Evolutionary conservation across 1,140 invertebrate species (phyloP).

Genomic region (Anastrepha obliqua): DNA sequence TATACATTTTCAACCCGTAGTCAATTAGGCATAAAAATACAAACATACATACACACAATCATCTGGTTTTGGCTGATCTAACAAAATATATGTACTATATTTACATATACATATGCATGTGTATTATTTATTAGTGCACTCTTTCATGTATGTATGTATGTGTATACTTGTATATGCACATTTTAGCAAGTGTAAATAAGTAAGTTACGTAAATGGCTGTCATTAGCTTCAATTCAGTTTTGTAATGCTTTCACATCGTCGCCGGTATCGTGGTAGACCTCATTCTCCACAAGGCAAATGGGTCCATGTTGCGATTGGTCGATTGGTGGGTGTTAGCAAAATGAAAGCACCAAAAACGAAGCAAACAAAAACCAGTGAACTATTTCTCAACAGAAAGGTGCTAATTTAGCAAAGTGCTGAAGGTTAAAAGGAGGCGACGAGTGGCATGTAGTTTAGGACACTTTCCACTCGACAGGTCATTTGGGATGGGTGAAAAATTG

Average conservation of each 20-base stretch:
- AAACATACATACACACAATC: background rate
- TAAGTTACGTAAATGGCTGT: constrained; percentile 51
- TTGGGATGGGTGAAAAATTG: constrained; percentile 8
- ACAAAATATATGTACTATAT: background rate
- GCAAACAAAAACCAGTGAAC: constrained; percentile 30
- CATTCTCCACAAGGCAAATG: constrained; percentile 30
- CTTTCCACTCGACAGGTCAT: background rate
- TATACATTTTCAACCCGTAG: constrained; percentile 3
- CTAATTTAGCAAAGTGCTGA: constrained; percentile 48
- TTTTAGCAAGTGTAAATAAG: constrained; percentile 45
- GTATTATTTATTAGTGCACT: background rate
- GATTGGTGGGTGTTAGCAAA: background rate
- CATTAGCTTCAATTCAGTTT: constrained; percentile 52
- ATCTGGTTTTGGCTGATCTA: too few species aligned
- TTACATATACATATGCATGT: background rate
- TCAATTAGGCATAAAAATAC: background rate
- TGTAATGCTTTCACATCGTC: constrained; percentile 25
- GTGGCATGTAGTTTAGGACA: background rate
- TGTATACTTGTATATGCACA: background rate
- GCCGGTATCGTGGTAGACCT: constrained; percentile 43
- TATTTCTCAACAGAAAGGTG: constrained; percentile 45
- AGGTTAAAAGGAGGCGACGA: constrained; percentile 3
- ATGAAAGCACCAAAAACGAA: constrained; percentile 16
- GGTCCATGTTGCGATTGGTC: constrained; percentile 23
- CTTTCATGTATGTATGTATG: background rate